Conservation (phyloP, 2,888 invertebrate genomes). For the Abscondita cerata region DNA sequence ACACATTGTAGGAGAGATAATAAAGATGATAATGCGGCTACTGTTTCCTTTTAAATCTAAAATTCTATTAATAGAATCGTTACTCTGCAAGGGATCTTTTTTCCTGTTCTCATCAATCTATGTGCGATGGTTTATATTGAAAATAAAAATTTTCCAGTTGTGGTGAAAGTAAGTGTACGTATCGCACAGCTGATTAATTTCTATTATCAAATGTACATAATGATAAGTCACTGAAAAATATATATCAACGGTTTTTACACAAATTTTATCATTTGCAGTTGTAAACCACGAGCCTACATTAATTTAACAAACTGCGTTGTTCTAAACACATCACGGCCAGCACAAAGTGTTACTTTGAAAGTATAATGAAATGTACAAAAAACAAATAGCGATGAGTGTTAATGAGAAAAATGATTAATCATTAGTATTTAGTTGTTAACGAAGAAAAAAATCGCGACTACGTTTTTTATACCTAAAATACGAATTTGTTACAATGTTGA, state of each 20-base stretch:
- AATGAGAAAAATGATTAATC: slow-evolving; percentile 20
- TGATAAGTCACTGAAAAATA: slow-evolving; percentile 21
- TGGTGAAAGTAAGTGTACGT: slow-evolving; percentile 1
- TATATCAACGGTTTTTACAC: slow-evolving; percentile 17
- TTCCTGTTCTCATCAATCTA: slow-evolving; percentile 12
- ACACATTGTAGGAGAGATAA: slow-evolving; percentile 19
- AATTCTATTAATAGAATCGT: slow-evolving; percentile 30
- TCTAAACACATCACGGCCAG: neutral
- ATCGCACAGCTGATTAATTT: neutral
- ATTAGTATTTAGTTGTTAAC: slow-evolving; percentile 13
- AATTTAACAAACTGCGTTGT: neutral
- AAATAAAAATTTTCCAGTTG: neutral
- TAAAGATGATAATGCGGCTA: slow-evolving; percentile 10
- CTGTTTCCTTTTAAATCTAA: slow-evolving; percentile 32
- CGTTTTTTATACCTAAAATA: slow-evolving; percentile 11
- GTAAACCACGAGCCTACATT: neutral
- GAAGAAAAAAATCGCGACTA: neutral
- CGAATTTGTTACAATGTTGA: slow-evolving; percentile 11
- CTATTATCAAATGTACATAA: slow-evolving; percentile 22
- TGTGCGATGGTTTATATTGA: neutral
- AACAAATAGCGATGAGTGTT: slow-evolving; percentile 1
- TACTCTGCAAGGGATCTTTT: slow-evolving; percentile 31
- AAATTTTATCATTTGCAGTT: slow-evolving; percentile 21
- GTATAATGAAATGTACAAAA: slow-evolving; percentile 5
- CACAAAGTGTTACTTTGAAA: neutral